Percentiles rank a stretch among this genome's conserved stretches.
Conservation (phyloP, 2,113 vertebrate genomes). For the Phaethornis superciliosus region DNA sequence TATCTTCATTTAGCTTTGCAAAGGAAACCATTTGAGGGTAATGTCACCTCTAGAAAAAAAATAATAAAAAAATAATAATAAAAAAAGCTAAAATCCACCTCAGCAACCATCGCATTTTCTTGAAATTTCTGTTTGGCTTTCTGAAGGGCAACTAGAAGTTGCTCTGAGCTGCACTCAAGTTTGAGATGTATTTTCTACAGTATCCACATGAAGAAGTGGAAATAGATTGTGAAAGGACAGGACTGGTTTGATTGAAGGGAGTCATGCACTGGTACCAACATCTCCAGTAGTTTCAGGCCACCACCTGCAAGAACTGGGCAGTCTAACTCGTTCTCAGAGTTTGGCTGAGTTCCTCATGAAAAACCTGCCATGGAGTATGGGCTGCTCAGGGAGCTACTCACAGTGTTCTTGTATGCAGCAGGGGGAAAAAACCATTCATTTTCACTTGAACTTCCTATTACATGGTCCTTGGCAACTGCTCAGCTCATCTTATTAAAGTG, state of each 20-base stretch:
- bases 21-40: background rate
- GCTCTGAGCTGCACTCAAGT: background rate
- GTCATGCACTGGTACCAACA: background rate
- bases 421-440: background rate
- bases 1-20: background rate
- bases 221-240: background rate
- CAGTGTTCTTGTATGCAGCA: background rate
- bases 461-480: background rate
- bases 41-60: background rate
- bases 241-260: background rate
- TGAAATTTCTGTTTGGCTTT: background rate
- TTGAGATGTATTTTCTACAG: background rate
- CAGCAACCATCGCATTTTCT: background rate
- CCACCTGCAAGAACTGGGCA: background rate
- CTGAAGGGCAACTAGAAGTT: background rate
- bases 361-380: background rate
- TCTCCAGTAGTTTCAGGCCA: background rate
- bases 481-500: background rate
- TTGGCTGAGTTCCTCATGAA: background rate
- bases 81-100: background rate
- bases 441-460: background rate
- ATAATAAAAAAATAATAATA: too few species aligned
- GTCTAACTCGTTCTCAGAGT: background rate
- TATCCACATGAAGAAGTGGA: background rate
- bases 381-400: background rate